Conservation (phyloP, 2,113 vertebrate species). For the Otis tarda region DNA sequence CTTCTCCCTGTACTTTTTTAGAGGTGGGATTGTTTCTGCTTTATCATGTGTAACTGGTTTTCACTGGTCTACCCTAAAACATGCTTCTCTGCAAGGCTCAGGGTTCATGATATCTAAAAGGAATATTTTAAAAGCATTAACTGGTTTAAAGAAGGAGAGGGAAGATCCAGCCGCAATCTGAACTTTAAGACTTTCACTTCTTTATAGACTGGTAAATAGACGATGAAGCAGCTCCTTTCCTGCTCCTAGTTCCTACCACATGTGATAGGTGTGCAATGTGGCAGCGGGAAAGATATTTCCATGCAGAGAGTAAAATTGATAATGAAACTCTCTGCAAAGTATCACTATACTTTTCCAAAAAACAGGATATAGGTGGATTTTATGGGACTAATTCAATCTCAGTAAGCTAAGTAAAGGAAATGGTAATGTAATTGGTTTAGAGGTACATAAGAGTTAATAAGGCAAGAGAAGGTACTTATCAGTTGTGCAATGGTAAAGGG, state of each 20-base stretch:
- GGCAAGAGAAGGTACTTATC: not conserved
- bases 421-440: not conserved
- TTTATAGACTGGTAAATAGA: not conserved
- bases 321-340: not conserved
- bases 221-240: not conserved
- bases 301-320: not conserved
- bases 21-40: not conserved
- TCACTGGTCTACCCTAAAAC: not conserved
- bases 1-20: not conserved
- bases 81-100: not conserved
- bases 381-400: not conserved
- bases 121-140: not conserved
- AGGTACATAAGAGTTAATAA: not conserved
- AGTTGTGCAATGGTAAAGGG: not conserved
- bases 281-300: not conserved
- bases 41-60: not conserved
- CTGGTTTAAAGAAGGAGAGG: not conserved
- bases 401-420: not conserved
- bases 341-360: not conserved
- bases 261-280: not conserved
- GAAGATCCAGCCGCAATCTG: not conserved
- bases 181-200: not conserved
- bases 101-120: not conserved
- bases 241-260: fast-evolving
- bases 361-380: not conserved